Conservation (phyloP, 2,888 invertebrate species). For the Agrilus biguttatus region DNA sequence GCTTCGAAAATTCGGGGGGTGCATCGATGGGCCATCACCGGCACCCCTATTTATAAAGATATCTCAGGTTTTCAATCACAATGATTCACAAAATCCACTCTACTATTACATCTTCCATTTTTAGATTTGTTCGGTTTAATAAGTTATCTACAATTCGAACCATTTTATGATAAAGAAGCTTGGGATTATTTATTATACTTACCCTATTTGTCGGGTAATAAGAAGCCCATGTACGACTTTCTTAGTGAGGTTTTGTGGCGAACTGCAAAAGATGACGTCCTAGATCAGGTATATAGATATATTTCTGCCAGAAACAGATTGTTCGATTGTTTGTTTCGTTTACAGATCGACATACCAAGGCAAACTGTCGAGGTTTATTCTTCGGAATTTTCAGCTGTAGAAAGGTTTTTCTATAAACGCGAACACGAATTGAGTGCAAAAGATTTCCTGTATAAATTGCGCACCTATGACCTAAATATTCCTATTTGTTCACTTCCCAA, state of each 20-base stretch:
- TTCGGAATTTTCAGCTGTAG: slow-evolving; percentile 54
- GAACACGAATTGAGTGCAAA: slow-evolving; percentile 38
- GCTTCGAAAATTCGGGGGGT: slow-evolving; percentile 39
- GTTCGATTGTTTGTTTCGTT: slow-evolving; percentile 7
- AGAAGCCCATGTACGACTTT: slow-evolving; percentile 34
- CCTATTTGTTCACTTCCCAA: slow-evolving; percentile 34
- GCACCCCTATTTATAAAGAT: slow-evolving; percentile 40
- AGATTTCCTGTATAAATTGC: slow-evolving; percentile 34
- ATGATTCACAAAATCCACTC: not conserved
- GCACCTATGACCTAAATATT: slow-evolving; percentile 29
- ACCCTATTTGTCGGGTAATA: slow-evolving; percentile 34
- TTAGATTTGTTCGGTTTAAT: slow-evolving; percentile 38
- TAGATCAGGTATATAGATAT: slow-evolving; percentile 35
- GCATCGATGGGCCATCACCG: slow-evolving; percentile 62
- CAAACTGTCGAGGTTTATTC: slow-evolving; percentile 43
- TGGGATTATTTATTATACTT: slow-evolving; percentile 38
- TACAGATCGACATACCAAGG: slow-evolving; percentile 45
- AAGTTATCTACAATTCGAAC: slow-evolving; percentile 43
- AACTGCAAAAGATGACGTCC: slow-evolving; percentile 50
- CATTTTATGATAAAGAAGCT: slow-evolving; percentile 35
- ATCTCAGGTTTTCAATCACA: slow-evolving; percentile 19
- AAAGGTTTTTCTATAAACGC: slow-evolving; percentile 56
- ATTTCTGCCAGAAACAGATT: not conserved
- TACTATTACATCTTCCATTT: not conserved
- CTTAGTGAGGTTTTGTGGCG: slow-evolving; percentile 51